Evolutionary conservation across 2,797 vertebrate species (phyloP).

Genomic region (Danio tinwini): DNA sequence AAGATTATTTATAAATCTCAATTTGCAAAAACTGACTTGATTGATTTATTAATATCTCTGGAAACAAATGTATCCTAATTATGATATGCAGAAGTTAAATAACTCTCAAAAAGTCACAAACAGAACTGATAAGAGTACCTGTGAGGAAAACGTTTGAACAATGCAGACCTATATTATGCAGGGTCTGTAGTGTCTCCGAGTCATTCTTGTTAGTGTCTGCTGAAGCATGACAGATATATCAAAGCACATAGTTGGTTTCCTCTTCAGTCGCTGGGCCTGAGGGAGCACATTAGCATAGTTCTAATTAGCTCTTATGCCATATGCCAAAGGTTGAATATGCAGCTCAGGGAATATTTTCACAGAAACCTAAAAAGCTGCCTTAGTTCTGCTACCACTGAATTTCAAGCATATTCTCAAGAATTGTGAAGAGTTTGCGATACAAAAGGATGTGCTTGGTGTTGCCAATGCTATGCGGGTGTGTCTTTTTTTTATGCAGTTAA

Average conservation of each 20-base stretch:
- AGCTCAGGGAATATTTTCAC: slow-evolving; percentile 44
- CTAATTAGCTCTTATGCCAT: slow-evolving; percentile 55
- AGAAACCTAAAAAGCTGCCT: slow-evolving; percentile 40
- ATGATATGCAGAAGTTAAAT: too few species aligned
- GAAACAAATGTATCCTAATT: too few species aligned
- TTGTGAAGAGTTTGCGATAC: slow-evolving; percentile 4
- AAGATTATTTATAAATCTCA: too few species aligned
- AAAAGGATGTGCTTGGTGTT: not conserved
- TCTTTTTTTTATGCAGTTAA: not conserved
- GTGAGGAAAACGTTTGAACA: not conserved
- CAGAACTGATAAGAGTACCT: not conserved
- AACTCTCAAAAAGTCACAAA: not conserved
- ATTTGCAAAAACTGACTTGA: too few species aligned
- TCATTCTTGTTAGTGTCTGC: slow-evolving; percentile 49
- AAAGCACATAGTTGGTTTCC: slow-evolving; percentile 52
- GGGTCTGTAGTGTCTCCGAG: slow-evolving; percentile 32
- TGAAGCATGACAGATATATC: slow-evolving; percentile 50
- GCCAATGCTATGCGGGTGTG: not conserved
- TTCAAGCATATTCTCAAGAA: slow-evolving; percentile 1
- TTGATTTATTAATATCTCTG: too few species aligned
- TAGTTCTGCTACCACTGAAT: slow-evolving; percentile 39
- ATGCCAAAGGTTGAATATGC: slow-evolving; percentile 56
- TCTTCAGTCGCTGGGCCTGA: slow-evolving; percentile 49
- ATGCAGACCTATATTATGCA: slow-evolving; percentile 29
- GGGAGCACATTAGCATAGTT: slow-evolving; percentile 57